Evolutionary conservation across 2,797 vertebrate species (phyloP).

Genomic region (Microhierax caerulescens): DNA sequence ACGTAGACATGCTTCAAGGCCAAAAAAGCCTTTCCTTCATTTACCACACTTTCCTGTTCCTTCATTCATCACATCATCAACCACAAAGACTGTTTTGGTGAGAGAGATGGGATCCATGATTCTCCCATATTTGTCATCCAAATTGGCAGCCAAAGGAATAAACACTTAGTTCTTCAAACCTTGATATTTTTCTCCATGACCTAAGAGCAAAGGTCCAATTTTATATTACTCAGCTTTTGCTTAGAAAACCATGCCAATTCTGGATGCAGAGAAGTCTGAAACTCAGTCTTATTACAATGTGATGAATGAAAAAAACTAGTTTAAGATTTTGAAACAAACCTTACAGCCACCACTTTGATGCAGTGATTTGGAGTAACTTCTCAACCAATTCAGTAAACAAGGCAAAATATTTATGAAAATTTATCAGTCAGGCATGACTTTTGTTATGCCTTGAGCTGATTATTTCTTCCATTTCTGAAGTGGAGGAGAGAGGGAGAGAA

Average conservation of each 20-base stretch:
- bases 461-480: background rate
- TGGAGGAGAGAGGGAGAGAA: background rate
- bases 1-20: background rate
- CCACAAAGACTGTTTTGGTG: background rate
- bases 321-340: background rate
- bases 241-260: background rate
- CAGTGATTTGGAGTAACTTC: background rate
- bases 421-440: background rate
- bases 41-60: background rate
- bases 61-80: background rate
- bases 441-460: background rate
- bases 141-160: background rate
- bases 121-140: background rate
- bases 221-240: background rate
- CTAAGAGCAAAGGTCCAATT: background rate
- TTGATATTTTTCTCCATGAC: background rate
- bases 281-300: background rate
- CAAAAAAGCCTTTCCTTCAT: background rate
- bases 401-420: background rate
- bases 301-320: background rate
- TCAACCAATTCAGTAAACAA: background rate
- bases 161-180: background rate
- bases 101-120: background rate
- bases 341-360: rapidly evolving
- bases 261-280: background rate